Evolutionary conservation across 2,888 invertebrate species (phyloP), one percentile per base, ranked within the genome.

Genomic region (Hemicrepidius hirtus): DNA sequence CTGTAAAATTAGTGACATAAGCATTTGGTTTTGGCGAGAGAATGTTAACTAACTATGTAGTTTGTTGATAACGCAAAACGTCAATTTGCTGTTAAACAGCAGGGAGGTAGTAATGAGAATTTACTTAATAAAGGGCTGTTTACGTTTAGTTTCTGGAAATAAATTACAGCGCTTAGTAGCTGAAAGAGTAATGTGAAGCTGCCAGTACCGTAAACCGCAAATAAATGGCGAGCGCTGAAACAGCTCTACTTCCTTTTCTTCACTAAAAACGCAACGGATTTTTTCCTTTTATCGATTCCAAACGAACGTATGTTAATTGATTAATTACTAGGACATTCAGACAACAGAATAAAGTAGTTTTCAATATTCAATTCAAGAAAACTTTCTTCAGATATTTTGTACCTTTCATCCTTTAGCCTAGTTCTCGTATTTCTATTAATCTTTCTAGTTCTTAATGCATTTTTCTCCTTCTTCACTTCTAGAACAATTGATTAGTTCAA

Each of bases 141-240:
- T 65, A 65, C 65, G 50, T 65, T 64, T 65, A 62, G 53, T 65
- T 67, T 57, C 37, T 41, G 21, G 67, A 67, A 67, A 60, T 62
- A 68, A 68, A 68, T 60, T 68, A 62, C 62, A 68, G 49, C 68
- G 59, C 62, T 68, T 68, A 68, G 68, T 62, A 68, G 68, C 62
- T 49, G 62, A 53, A 68, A 68, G 68, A 68, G 49, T 68, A 68
- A 68, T 68, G 68, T 12, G 55, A 13, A 59, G 35, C 60, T 60
- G 68, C 60, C 68, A 68, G 50, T 68, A 68, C 46, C 60, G 35
- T 62, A 49, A 62, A 68, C 68, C 68, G 62, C 68, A 60, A 68
- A 68, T 68, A 62, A 68, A 68, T 50, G 53, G 50, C 32, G 40
- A 62, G 62, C 68, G 20, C 60, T 24, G 50, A 46, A 68, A 60